A percentile compares a stretch with the other conserved stretches of the same genome.
These are phyloP conservation scores for Epinephelus fuscoguttatus DNA, from an alignment of 2,113 vertebrate species.

Conservation along the genomic window DNA sequence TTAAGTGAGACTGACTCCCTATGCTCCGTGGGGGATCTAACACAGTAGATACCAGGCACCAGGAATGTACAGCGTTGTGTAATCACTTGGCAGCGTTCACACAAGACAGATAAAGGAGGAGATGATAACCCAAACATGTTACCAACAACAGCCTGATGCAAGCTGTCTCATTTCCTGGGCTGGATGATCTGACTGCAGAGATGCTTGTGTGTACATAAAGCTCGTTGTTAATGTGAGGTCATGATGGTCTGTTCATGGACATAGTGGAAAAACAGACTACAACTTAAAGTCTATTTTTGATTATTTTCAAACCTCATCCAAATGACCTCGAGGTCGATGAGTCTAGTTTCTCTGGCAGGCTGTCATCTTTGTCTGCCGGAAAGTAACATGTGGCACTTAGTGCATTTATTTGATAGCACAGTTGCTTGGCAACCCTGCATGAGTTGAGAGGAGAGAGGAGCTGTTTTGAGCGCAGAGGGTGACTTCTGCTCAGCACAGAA, in stretches of 20 bases:
- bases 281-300: conserved; percentile 8
- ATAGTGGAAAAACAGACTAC: neutral
- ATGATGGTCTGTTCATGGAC: conserved; percentile 7
- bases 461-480: conserved; percentile 15
- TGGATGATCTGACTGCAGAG: neutral
- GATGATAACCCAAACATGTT: conserved; percentile 65
- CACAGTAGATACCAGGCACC: conserved; percentile 78
- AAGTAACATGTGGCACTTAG: conserved; percentile 53
- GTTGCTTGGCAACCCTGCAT: conserved; percentile 64
- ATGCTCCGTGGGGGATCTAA: conserved; percentile 69
- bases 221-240: neutral
- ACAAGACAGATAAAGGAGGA: conserved; percentile 24
- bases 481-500: conserved; percentile 27
- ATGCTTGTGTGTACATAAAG: conserved; percentile 10
- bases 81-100: conserved; percentile 63
- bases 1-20: conserved; percentile 67
- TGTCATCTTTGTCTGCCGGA: conserved; percentile 43
- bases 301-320: neutral
- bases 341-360: conserved; percentile 29
- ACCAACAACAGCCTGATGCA: conserved; percentile 41
- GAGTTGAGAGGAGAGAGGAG: conserved; percentile 25
- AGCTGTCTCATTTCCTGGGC: conserved; percentile 24
- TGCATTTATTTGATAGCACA: conserved; percentile 53
- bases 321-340: conserved; percentile 40
- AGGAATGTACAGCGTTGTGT: conserved; percentile 72